Conservation (phyloP, 2,888 invertebrate species). For the Campoplex capitator region DNA sequence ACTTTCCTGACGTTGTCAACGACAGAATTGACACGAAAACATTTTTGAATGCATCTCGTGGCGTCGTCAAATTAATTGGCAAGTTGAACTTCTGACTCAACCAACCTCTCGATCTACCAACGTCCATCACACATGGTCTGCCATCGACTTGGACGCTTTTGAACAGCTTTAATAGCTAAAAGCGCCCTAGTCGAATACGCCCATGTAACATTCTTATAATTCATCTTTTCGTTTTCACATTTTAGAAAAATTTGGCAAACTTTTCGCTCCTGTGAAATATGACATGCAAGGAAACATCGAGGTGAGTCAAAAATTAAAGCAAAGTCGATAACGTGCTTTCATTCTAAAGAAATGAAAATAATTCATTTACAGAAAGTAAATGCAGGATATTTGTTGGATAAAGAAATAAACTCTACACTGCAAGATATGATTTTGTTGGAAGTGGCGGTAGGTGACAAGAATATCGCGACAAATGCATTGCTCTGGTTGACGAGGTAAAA, state of each 20-base stretch:
- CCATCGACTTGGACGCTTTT: too few relatives aligned
- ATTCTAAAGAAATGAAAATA: background rate
- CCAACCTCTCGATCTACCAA: constrained; percentile 25
- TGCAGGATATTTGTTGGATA: constrained; percentile 86
- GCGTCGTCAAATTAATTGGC: constrained; percentile 89
- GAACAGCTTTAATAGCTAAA: too few relatives aligned
- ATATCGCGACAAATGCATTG: constrained; percentile 87
- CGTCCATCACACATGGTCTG: too few relatives aligned
- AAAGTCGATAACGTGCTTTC: background rate
- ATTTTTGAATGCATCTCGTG: constrained; percentile 88
- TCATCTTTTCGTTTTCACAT: background rate
- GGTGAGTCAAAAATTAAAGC: constrained; percentile 85
- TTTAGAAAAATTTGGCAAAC: constrained; percentile 91
- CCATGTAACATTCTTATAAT: background rate
- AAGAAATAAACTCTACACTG: constrained; percentile 86
- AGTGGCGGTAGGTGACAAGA: constrained; percentile 85
- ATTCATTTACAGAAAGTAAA: constrained; percentile 87
- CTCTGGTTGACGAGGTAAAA: constrained; percentile 91
- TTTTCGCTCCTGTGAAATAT: constrained; percentile 90
- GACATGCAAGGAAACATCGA: constrained; percentile 92
- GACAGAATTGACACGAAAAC: constrained; percentile 87
- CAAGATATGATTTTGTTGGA: constrained; percentile 90
- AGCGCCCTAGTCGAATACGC: too few relatives aligned
- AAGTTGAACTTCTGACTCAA: constrained; percentile 76
- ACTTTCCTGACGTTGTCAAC: constrained; percentile 86